These are phyloP conservation scores for Watsonalla cultraria DNA, from an alignment of 2,888 invertebrate genomes.

Conservation along the genomic window DNA sequence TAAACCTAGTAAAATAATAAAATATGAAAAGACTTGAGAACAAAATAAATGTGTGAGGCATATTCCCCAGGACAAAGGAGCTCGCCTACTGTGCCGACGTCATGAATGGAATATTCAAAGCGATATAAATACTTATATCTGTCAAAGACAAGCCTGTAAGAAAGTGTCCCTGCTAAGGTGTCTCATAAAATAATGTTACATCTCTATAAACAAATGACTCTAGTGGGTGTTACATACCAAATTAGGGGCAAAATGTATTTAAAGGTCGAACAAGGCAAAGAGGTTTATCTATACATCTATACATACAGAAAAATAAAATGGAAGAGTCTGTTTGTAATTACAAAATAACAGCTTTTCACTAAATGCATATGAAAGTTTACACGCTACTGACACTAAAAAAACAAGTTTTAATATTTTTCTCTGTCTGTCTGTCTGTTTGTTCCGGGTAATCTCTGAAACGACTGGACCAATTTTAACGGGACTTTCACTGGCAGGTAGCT, in stretches of 20 bases:
- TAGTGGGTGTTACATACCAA: slow-evolving; percentile 1
- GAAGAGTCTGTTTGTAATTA: too few relatives aligned
- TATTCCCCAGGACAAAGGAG: slow-evolving; percentile 14
- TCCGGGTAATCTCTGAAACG: too few relatives aligned
- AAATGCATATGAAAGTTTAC: too few relatives aligned
- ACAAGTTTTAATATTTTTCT: too few relatives aligned
- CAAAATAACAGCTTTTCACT: too few relatives aligned
- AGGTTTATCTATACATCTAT: too few relatives aligned
- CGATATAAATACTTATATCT: slow-evolving; percentile 68
- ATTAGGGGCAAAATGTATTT: slow-evolving; percentile 6
- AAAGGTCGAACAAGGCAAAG: too few relatives aligned
- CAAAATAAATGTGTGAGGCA: background rate
- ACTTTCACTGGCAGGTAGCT: too few relatives aligned
- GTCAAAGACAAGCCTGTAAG: slow-evolving; percentile 45
- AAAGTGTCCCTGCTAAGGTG: slow-evolving; percentile 45
- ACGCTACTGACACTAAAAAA: too few relatives aligned
- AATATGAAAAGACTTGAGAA: slow-evolving; percentile 47
- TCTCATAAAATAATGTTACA: slow-evolving; percentile 58
- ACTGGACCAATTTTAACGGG: too few relatives aligned
- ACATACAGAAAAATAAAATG: too few relatives aligned
- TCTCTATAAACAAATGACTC: slow-evolving; percentile 57
- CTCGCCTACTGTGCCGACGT: slow-evolving; percentile 28
- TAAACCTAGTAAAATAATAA: slow-evolving; percentile 21
- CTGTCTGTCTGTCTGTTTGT: too few relatives aligned
- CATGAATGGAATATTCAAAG: slow-evolving; percentile 44